Conservation (phyloP, 2,113 vertebrate genomes). For the Galemys pyrenaicus region DNA sequence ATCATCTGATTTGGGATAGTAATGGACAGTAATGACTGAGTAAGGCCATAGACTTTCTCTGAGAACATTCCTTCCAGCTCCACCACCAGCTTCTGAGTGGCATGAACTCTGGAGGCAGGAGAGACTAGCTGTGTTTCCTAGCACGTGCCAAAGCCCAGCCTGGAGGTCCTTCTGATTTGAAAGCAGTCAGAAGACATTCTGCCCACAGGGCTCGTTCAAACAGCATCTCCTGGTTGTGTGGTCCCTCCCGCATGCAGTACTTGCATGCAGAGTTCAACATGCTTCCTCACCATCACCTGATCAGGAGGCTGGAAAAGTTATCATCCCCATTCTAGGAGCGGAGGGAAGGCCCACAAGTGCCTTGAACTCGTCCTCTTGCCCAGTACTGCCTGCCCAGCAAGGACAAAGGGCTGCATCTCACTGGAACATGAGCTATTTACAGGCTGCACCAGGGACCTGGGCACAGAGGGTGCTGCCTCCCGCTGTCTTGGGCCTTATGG, state of each 20-base stretch:
- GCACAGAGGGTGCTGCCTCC: neutral
- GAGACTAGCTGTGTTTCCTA: neutral
- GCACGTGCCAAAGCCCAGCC: neutral
- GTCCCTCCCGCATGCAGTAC: neutral
- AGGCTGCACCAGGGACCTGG: neutral
- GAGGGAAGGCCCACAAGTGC: neutral
- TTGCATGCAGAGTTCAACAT: accelerated
- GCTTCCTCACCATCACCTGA: neutral
- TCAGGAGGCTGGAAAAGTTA: neutral
- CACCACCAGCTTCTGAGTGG: neutral
- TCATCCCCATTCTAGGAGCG: neutral
- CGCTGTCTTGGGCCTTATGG: neutral
- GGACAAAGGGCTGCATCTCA: accelerated
- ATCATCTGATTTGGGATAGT: neutral
- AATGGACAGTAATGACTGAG: neutral
- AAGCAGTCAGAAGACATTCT: neutral
- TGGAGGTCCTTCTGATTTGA: conserved; percentile 6
- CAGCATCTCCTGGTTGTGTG: neutral
- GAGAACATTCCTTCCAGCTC: neutral
- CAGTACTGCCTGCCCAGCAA: neutral
- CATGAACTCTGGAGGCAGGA: neutral
- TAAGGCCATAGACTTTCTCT: neutral
- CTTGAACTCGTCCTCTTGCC: neutral
- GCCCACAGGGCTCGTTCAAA: neutral
- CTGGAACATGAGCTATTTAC: neutral